Percentiles rank a stretch among this genome's conserved stretches.
phyloP scores from a whole-genome alignment of 1,140 invertebrate genomes.

The Drosophila lini region DNA sequence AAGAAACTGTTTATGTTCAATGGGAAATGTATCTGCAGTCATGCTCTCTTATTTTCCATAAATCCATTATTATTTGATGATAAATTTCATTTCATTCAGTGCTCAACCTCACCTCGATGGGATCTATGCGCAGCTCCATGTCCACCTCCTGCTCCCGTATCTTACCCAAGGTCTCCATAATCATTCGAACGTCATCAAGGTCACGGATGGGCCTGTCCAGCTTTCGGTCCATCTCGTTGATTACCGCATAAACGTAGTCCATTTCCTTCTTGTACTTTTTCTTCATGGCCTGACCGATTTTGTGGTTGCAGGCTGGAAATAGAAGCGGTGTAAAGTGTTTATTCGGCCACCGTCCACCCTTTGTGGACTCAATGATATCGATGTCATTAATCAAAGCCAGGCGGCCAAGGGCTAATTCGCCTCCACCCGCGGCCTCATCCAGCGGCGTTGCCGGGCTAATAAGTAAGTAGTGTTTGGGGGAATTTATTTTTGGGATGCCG shows the following conservation, averaged over 20 bases:
- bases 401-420: conserved; percentile 84
- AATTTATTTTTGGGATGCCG: conserved; percentile 62
- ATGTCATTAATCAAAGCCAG: conserved; percentile 71
- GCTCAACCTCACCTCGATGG: conserved; percentile 90
- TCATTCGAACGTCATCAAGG: conserved; percentile 95
- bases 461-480: conserved; percentile 30
- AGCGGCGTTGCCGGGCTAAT: conserved; percentile 9
- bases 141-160: conserved; percentile 97
- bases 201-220: conserved; percentile 94
- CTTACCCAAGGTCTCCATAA: conserved; percentile 97
- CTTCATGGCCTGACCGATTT: conserved; percentile 95
- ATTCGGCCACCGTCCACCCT: conserved; percentile 34
- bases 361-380: conserved; percentile 40
- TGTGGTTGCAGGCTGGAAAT: conserved; percentile 87
- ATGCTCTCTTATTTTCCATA: neutral
- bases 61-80: neutral
- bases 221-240: conserved; percentile 95
- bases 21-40: neutral
- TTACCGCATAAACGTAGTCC: conserved; percentile 96
- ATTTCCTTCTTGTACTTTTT: conserved; percentile 96
- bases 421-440: conserved; percentile 70
- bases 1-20: neutral
- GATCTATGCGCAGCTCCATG: conserved; percentile 96
- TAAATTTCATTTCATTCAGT: neutral
- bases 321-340: conserved; percentile 58